These are phyloP conservation scores for Abscondita cerata DNA, from an alignment of 2,888 invertebrate genomes.

Conservation along the genomic window DNA sequence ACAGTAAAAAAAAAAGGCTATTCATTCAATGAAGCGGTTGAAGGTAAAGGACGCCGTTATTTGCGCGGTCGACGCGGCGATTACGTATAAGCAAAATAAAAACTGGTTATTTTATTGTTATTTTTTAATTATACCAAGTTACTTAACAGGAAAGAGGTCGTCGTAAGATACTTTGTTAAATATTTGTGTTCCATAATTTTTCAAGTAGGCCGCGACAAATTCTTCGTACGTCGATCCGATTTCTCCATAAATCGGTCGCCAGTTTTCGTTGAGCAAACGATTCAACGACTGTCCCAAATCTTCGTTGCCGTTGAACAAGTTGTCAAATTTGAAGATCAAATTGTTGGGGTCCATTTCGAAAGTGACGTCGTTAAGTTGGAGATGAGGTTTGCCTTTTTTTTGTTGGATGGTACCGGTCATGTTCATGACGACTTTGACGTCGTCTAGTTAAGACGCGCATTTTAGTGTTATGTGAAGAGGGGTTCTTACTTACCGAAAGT, in stretches of 20 bases:
- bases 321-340: constrained; percentile 46
- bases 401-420: neutral
- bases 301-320: constrained; percentile 50
- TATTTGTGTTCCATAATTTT: constrained; percentile 70
- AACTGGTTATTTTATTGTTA: too few species aligned
- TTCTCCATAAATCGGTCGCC: constrained; percentile 25
- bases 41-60: too few species aligned
- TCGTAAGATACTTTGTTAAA: constrained; percentile 73
- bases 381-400: neutral
- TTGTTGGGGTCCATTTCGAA: neutral
- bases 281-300: constrained; percentile 42
- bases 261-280: constrained; percentile 26
- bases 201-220: constrained; percentile 70
- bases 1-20: too few species aligned
- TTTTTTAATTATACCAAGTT: too few species aligned
- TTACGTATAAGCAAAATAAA: too few species aligned
- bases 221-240: constrained; percentile 72
- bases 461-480: neutral
- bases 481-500: neutral
- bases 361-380: neutral
- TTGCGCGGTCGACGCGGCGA: too few species aligned
- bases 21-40: too few species aligned
- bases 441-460: neutral
- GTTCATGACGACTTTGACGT: neutral
- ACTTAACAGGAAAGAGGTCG: constrained; percentile 61